These are phyloP conservation scores for Anastatus disparis DNA, from an alignment of 1,140 invertebrate species.

Conservation along the genomic window DNA sequence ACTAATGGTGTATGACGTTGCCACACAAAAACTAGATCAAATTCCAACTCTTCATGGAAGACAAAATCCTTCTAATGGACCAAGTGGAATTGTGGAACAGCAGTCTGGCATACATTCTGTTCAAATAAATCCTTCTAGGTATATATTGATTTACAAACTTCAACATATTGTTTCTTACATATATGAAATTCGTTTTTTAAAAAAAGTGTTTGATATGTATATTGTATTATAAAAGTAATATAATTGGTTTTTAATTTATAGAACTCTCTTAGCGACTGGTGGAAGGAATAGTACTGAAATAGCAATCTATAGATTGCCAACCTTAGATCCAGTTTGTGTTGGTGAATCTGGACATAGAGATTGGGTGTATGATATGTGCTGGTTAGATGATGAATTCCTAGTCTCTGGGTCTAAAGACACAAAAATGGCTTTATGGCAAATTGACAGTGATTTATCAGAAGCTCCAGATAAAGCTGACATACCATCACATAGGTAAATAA, in stretches of 20 bases:
- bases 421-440: slow-evolving; percentile 82
- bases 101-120: slow-evolving; percentile 93
- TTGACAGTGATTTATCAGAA: slow-evolving; percentile 71
- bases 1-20: slow-evolving; percentile 71
- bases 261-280: slow-evolving; percentile 90
- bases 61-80: slow-evolving; percentile 66
- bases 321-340: slow-evolving; percentile 93
- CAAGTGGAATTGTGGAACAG: slow-evolving; percentile 69
- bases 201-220: slow-evolving; percentile 12
- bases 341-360: slow-evolving; percentile 92
- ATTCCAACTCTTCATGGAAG: slow-evolving; percentile 84
- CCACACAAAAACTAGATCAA: slow-evolving; percentile 74
- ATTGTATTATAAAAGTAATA: not conserved
- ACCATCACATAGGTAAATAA: slow-evolving; percentile 59
- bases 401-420: slow-evolving; percentile 94
- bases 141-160: slow-evolving; percentile 24
- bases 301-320: slow-evolving; percentile 91
- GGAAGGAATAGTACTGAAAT: slow-evolving; percentile 92
- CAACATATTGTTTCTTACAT: not conserved
- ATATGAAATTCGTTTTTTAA: no score
- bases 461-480: slow-evolving; percentile 68
- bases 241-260: slow-evolving; percentile 42
- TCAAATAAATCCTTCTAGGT: slow-evolving; percentile 90
- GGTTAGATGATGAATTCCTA: slow-evolving; percentile 95
- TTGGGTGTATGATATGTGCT: slow-evolving; percentile 95